Percentiles rank a stretch among this genome's conserved stretches.
Conservation (phyloP, 2,113 vertebrate species). For the Vidua chalybeata region DNA sequence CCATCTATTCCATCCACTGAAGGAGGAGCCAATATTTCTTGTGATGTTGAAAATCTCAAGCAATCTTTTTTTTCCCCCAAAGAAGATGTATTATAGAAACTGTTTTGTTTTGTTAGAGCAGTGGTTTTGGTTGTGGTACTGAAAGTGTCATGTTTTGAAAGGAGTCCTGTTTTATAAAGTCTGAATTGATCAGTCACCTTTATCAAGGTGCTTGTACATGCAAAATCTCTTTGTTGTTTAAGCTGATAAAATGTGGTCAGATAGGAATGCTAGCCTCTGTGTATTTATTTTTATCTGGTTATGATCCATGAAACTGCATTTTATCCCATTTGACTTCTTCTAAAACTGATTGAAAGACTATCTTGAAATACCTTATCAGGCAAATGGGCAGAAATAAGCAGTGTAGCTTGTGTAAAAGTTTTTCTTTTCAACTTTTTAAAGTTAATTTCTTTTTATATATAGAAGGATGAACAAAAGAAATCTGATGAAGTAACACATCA, state of each 20-base stretch:
- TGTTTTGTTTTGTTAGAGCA: not conserved
- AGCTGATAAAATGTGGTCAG: constrained; percentile 4
- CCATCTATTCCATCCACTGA: not conserved
- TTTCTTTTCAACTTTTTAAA: not conserved
- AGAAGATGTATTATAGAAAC: not conserved
- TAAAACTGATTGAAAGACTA: not conserved
- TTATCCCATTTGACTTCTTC: not conserved
- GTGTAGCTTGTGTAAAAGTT: not conserved
- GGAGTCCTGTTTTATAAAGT: not conserved
- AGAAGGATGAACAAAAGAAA: not conserved
- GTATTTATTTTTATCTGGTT: constrained; percentile 11
- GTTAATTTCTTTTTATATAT: not conserved
- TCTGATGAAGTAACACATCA: not conserved
- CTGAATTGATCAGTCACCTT: not conserved
- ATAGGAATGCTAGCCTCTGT: not conserved
- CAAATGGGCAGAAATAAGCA: not conserved
- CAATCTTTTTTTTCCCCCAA: not conserved
- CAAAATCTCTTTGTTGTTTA: not conserved
- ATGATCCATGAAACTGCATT: not conserved
- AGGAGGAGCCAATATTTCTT: not conserved
- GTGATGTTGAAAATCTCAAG: not conserved
- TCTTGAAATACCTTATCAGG: constrained; percentile 17
- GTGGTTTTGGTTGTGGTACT: not conserved
- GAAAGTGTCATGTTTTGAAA: not conserved
- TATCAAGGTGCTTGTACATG: not conserved